Base-by-base conservation (phyloP, 2,113 vertebrate genomes). In the Periophthalmus modestus region DNA sequence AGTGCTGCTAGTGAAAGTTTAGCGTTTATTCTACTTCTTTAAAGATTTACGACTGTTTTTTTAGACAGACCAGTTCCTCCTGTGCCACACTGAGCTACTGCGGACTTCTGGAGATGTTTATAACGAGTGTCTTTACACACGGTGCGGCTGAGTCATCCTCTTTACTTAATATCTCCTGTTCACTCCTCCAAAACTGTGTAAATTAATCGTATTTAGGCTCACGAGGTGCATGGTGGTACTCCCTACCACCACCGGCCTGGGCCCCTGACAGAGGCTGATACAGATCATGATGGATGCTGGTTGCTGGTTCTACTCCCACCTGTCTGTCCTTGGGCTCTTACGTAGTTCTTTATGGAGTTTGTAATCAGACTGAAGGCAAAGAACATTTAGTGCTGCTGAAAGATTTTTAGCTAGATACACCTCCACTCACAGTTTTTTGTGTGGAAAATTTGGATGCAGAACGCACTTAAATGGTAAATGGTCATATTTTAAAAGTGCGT, bases 131-230 rank as follows among this genome's bases (percentile, higher is more conserved):
- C 2, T 65, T 43, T 11, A 12, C 1, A 7, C n/a, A 0, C 0
- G 3, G 14, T 57, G 59, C 72, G 66, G 78, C 82, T 62, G 70
- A 77, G 72, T 78, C 70, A 69, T 68, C 54, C 69, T 76, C 34
- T 54, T 24, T 68, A 66, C 78, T 18, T 2, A 61, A 80, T 63
- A 80, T 65, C 62, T 65, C 62, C 34, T 9, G 18, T 65, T 65
- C 18, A 65, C 85, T 87, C 85, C 78, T 74, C 71, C 68, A 48
- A 48, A 4, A 11, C 28, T 7, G 66, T 7, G 52, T 85, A 87
- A 87, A 91, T 43, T 83, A 88, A 88, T 90, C 87, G 91, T 89
- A 91, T 87, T 80, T 66, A 71, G 48, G 47, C 69, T 72, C 47
- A 7, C 18, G 79, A 86, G 87, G 78, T 85, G 80, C 79, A 80